Evolutionary conservation across 2,888 invertebrate genomes (phyloP).

Genomic region (Colletes collaris): DNA sequence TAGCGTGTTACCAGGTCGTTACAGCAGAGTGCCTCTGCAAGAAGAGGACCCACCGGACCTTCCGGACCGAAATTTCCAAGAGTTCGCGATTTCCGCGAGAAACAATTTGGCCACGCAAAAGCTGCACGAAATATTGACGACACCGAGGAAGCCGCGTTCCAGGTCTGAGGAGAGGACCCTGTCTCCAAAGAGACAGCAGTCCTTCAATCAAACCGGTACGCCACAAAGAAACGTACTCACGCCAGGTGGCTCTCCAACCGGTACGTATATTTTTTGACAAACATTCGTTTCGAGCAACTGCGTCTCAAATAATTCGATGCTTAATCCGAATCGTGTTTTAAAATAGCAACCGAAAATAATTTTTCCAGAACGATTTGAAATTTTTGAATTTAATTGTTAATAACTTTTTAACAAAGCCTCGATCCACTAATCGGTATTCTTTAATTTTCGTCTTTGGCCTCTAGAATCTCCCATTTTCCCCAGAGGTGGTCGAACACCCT

Average conservation of each 20-base stretch:
- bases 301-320: background rate
- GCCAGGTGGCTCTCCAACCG: slow-evolving; percentile 79
- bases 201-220: slow-evolving; percentile 76
- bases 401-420: no score
- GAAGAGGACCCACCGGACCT: slow-evolving; percentile 81
- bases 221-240: slow-evolving; percentile 83
- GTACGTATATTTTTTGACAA: slow-evolving; percentile 55
- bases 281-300: background rate
- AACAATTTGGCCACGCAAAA: slow-evolving; percentile 90
- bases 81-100: slow-evolving; percentile 79
- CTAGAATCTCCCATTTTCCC: no score
- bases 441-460: no score
- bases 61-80: slow-evolving; percentile 72
- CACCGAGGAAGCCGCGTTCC: slow-evolving; percentile 86
- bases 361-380: no score
- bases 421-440: no score
- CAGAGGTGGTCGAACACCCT: no score
- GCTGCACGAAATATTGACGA: slow-evolving; percentile 89
- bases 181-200: slow-evolving; percentile 76
- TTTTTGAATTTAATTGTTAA: no score
- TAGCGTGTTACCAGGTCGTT: slow-evolving; percentile 74
- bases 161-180: slow-evolving; percentile 78
- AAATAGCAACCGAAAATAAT: no score
- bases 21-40: slow-evolving; percentile 78
- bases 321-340: no score